Conservation (phyloP, 2,113 vertebrate species). For the Eulemur rufifrons region DNA sequence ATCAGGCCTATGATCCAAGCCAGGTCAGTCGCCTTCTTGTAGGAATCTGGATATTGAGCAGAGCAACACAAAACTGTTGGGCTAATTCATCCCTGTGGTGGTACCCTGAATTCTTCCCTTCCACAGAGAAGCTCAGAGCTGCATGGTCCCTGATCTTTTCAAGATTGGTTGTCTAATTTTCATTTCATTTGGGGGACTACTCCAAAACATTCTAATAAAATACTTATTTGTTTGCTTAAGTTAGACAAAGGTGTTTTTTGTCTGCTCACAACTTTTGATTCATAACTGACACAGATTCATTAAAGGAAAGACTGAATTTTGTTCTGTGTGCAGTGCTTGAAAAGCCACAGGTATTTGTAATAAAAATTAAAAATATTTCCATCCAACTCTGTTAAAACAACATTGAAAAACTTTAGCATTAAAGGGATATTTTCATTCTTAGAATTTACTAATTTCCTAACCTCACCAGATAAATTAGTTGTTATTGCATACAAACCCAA, state of each 20-base stretch:
- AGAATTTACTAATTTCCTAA: conserved; percentile 3
- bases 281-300: not conserved
- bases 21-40: not conserved
- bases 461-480: not conserved
- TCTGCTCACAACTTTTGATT: not conserved
- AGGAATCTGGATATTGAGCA: not conserved
- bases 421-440: not conserved
- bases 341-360: not conserved
- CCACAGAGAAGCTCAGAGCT: not conserved
- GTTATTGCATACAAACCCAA: not conserved
- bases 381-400: not conserved
- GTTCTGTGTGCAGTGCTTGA: not conserved
- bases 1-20: not conserved
- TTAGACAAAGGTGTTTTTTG: not conserved
- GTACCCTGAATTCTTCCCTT: not conserved
- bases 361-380: conserved; percentile 19
- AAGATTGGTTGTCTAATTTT: not conserved
- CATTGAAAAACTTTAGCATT: not conserved
- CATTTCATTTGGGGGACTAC: not conserved
- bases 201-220: not conserved
- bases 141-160: not conserved
- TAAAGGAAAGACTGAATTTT: not conserved
- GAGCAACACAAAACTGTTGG: not conserved
- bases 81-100: not conserved
- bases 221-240: not conserved